Base-by-base conservation (phyloP, 2,888 invertebrate species). In the Agriopis marginaria region DNA sequence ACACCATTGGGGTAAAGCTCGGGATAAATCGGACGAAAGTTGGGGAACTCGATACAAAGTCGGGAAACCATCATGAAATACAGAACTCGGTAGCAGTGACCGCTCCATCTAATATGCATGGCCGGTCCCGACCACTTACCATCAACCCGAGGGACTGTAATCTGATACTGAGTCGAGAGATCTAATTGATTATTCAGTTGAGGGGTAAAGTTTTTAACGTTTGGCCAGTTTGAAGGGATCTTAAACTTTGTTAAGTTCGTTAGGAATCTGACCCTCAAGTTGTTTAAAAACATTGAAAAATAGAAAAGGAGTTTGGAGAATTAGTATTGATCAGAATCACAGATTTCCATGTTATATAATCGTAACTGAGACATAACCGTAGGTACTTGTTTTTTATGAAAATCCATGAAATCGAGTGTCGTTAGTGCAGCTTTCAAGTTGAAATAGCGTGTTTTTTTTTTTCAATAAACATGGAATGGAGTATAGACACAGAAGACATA, bases 111-210 rank as follows among this genome's bases (percentile, higher is more conserved):
- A 68, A 68, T 68, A 68, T 63, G 68, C 45, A 68, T 53, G 67
- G 39, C 14, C 62, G 56, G 66, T 56, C 66, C 58, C 58, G 45
- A 42, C 63, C 67, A 67, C 63, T 67, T 63, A 67, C 67, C 63
- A 45, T 54, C 58, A 56, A 32, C 23, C 55, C 63, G 49, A 4
- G 47, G 61, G 56, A 42, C 59, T 12, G 32, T 67, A 66, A 66
- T 66, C 66, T 14, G 66, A 61, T 62, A 56, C 61, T n/a, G 50
- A 66, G 49, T 42, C 54, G 66, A 17, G 55, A 44, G 61, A 63
- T 51, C 45, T 67, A 62, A 62, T 67, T 51, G 62, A 67, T 58
- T 67, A 67, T 67, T 67, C 62, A 67, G 55, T 50, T n/a, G 42
- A n/a, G 55, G 50, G 44, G 9, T 17, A 45, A 66, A 54, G 61